Conservation (phyloP, 2,797 vertebrate species). For the Gymnothorax javanicus region DNA sequence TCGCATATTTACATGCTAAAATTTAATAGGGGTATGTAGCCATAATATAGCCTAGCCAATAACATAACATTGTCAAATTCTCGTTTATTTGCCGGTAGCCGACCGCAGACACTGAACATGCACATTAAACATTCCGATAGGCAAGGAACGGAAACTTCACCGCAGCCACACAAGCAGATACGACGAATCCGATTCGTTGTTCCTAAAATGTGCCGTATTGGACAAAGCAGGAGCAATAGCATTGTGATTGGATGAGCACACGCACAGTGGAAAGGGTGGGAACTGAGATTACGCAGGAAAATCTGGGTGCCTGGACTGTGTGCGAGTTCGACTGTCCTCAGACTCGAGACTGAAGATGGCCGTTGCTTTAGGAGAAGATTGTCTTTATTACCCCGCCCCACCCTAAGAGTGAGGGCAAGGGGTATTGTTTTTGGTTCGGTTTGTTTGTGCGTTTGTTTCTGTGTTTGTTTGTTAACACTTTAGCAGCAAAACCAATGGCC, state of each 20-base stretch:
- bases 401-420: no score
- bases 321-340: no score
- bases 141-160: background rate
- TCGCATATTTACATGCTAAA: slow-evolving; percentile 3
- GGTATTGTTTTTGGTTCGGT: background rate
- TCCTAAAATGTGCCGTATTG: slow-evolving; percentile 11
- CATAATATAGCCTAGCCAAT: background rate
- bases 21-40: background rate
- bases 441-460: background rate
- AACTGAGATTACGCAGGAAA: background rate
- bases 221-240: background rate
- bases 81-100: background rate
- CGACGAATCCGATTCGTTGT: slow-evolving; percentile 23
- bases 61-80: background rate
- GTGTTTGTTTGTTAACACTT: no score
- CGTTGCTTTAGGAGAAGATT: background rate
- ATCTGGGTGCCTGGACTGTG: background rate
- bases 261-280: background rate
- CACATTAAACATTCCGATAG: background rate
- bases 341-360: no score
- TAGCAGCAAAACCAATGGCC: no score
- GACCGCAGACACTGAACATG: background rate
- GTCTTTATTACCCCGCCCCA: no score
- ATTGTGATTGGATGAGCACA: slow-evolving; percentile 23
- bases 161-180: slow-evolving; percentile 17